Conservation (phyloP, 2,888 invertebrate genomes). For the Nipponacmea schrenckii region DNA sequence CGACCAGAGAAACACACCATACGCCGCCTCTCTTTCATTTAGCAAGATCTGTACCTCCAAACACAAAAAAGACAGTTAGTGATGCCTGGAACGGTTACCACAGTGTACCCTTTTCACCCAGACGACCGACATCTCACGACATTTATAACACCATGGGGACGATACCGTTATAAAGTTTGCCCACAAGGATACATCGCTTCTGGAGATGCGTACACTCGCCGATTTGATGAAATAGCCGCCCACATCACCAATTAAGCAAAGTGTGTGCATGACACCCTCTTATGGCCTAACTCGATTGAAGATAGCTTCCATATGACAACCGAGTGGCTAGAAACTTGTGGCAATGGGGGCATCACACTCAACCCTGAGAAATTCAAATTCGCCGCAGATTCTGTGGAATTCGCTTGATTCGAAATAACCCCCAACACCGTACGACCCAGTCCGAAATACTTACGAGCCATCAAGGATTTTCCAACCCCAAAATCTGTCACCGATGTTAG, state of each 20-base stretch:
- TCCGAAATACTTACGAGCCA: slow-evolving; percentile 29
- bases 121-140: slow-evolving; percentile 42
- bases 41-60: slow-evolving; percentile 37
- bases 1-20: slow-evolving; percentile 40
- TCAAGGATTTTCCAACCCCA: slow-evolving; percentile 39
- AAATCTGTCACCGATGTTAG: slow-evolving; percentile 37
- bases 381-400: slow-evolving; percentile 13
- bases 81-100: slow-evolving; percentile 41
- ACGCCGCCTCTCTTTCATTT: slow-evolving; percentile 39
- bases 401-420: slow-evolving; percentile 35
- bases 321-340: slow-evolving; percentile 9
- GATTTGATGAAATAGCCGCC: slow-evolving; percentile 41
- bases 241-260: slow-evolving; percentile 30
- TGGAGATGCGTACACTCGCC: neutral
- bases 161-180: slow-evolving; percentile 39
- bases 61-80: slow-evolving; percentile 36
- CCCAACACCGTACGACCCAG: slow-evolving; percentile 33
- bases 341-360: slow-evolving; percentile 5
- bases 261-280: slow-evolving; percentile 20
- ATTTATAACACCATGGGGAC: no score
- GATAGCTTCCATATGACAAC: slow-evolving; percentile 11
- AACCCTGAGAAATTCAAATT: slow-evolving; percentile 7
- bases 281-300: slow-evolving; percentile 27
- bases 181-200: slow-evolving; percentile 42
- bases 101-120: slow-evolving; percentile 33